Evolutionary conservation across 2,113 vertebrate genomes (phyloP).

Genomic region (Erythrolamprus reginae): DNA sequence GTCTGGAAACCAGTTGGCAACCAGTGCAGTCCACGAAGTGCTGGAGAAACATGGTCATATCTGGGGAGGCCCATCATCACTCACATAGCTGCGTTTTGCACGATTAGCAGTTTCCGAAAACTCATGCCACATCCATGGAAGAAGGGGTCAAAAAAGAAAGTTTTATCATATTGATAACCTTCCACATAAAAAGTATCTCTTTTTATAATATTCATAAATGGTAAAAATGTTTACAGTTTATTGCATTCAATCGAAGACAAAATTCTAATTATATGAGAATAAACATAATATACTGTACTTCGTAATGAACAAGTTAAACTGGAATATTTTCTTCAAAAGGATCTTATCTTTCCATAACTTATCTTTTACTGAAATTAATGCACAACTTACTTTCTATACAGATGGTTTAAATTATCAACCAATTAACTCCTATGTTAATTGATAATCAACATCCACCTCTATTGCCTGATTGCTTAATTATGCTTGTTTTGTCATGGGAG

Average conservation of each 20-base stretch:
- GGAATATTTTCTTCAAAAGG: constrained; percentile 33
- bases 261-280: constrained; percentile 22
- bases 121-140: constrained; percentile 43
- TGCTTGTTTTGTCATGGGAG: constrained; percentile 34
- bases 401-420: constrained; percentile 51
- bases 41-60: no score
- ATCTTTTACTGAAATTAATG: constrained; percentile 57
- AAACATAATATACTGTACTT: constrained; percentile 17
- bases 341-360: constrained; percentile 24
- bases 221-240: constrained; percentile 45
- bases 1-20: no score
- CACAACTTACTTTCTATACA: constrained; percentile 44
- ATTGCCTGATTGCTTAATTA: constrained; percentile 62
- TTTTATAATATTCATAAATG: constrained; percentile 5
- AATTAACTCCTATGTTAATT: constrained; percentile 38
- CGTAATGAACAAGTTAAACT: constrained; percentile 19
- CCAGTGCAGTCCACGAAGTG: no score
- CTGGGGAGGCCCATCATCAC: no score
- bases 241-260: constrained; percentile 36
- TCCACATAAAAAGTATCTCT: neutral
- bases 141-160: neutral
- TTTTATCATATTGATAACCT: constrained; percentile 30
- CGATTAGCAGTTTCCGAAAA: no score
- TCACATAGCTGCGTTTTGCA: no score
- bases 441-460: constrained; percentile 49